These are phyloP conservation scores for Vollenhovia emeryi DNA, from an alignment of 1,140 invertebrate genomes.

Conservation along the genomic window DNA sequence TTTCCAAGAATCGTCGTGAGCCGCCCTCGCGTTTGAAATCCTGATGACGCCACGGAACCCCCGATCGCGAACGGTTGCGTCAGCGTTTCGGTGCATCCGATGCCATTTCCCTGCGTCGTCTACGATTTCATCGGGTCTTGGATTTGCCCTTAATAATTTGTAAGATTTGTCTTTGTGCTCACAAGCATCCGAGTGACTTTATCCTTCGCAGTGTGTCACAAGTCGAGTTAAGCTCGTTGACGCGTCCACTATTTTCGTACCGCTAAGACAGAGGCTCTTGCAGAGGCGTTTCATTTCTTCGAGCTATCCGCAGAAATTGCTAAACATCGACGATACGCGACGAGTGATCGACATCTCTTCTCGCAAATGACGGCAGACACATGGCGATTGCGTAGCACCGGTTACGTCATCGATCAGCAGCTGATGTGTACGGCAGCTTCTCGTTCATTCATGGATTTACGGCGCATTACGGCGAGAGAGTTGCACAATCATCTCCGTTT, in stretches of 20 bases:
- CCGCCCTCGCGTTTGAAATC: neutral
- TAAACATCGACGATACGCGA: neutral
- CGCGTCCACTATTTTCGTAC: neutral
- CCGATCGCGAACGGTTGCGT: neutral
- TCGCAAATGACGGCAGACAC: neutral
- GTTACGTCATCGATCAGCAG: conserved; percentile 38
- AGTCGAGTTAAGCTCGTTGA: neutral
- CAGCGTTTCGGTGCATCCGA: neutral
- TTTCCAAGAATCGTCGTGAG: neutral
- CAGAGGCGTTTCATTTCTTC: neutral
- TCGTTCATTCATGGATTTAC: conserved; percentile 47
- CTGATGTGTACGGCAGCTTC: conserved; percentile 16
- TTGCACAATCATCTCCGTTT: conserved; percentile 20
- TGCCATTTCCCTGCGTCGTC: neutral
- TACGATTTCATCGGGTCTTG: neutral
- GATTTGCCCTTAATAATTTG: neutral
- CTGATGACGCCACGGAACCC: neutral
- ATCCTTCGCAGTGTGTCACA: neutral
- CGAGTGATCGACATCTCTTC: neutral
- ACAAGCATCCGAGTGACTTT: neutral
- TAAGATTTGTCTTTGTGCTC: neutral
- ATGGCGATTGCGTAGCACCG: neutral
- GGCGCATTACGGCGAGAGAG: neutral
- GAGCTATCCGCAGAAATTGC: neutral
- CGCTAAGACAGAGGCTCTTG: neutral